Conservation (phyloP, 53 echinoderm and acorn worm genomes). For the Paracentrotus lividus region DNA sequence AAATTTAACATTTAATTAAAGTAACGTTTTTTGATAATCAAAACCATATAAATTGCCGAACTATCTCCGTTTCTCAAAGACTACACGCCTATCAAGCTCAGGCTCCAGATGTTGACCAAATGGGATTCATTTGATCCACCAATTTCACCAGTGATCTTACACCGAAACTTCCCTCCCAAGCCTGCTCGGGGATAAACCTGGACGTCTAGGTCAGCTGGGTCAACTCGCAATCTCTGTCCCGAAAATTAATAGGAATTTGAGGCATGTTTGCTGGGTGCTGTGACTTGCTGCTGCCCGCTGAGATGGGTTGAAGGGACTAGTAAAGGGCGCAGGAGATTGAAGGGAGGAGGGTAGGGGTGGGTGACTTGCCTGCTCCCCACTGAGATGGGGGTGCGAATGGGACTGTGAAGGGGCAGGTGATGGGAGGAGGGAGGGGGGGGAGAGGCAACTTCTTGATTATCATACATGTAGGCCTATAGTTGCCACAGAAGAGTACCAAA, state of each 20-base stretch:
- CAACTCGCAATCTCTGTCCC: slow-evolving; percentile 64
- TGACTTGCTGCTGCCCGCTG: too few species aligned
- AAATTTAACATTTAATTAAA: neutral
- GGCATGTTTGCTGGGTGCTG: slow-evolving; percentile 58
- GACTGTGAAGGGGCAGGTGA: neutral
- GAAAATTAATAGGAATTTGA: slow-evolving; percentile 70
- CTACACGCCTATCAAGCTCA: neutral
- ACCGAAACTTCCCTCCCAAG: neutral
- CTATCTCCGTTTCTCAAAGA: neutral
- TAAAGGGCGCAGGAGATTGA: too few species aligned
- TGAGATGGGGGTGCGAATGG: slow-evolving; percentile 41
- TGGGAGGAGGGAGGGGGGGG: neutral
- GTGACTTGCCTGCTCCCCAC: slow-evolving; percentile 14
- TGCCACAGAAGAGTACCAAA: too few species aligned
- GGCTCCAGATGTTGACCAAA: slow-evolving; percentile 64
- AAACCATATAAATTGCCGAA: slow-evolving; percentile 8
- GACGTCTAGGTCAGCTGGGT: slow-evolving; percentile 56
- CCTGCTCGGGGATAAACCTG: slow-evolving; percentile 54
- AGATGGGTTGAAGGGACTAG: too few species aligned
- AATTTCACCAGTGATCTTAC: neutral
- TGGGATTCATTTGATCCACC: slow-evolving; percentile 57
- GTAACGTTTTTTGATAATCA: neutral
- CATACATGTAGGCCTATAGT: neutral
- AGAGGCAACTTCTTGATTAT: neutral
- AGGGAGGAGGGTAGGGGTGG: too few species aligned